These are phyloP conservation scores for Chionomys nivalis DNA, from an alignment of 2,113 vertebrate species.

Conservation along the genomic window DNA sequence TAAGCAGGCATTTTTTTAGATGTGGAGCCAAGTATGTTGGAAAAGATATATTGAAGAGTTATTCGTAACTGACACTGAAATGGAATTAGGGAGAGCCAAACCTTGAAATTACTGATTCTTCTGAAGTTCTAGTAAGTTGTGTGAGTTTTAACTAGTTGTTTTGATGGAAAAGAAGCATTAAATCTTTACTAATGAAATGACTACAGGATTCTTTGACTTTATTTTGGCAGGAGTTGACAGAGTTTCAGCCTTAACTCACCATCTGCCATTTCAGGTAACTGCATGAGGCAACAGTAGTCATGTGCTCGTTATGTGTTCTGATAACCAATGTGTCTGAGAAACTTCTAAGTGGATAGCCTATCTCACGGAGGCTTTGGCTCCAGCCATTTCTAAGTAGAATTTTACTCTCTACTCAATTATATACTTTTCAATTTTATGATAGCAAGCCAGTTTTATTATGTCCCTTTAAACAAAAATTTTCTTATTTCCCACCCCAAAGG, in stretches of 20 bases:
- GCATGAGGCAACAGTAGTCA: background rate
- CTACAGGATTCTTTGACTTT: slow-evolving; percentile 4
- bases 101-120: background rate
- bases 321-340: background rate
- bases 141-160: background rate
- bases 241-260: background rate
- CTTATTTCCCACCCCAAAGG: background rate
- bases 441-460: background rate
- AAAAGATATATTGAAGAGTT: background rate
- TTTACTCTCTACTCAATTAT: background rate
- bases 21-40: background rate
- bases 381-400: background rate
- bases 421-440: background rate
- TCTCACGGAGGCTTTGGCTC: background rate
- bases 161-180: background rate
- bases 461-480: background rate
- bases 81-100: background rate
- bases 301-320: background rate
- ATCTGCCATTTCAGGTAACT: background rate
- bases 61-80: too few relatives aligned
- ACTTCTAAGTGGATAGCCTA: background rate
- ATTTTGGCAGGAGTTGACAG: background rate
- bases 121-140: background rate
- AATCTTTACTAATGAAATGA: background rate
- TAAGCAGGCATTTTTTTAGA: background rate